Conservation (phyloP, 2,888 invertebrate genomes). For the Tipula unca region DNA sequence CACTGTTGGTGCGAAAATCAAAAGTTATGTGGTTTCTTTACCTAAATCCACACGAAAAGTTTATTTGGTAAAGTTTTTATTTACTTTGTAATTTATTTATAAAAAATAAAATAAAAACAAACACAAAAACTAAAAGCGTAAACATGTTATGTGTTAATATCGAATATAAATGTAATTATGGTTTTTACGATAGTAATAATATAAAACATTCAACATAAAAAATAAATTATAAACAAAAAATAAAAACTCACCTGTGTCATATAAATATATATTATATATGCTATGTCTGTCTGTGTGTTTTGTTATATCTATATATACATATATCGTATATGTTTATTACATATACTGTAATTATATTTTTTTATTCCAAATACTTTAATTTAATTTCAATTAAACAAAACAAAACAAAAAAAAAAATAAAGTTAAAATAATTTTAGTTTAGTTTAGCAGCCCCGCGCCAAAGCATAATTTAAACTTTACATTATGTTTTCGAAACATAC, state of each 20-base stretch:
- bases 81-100: background rate
- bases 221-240: background rate
- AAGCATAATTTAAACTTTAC: background rate
- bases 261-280: background rate
- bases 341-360: background rate
- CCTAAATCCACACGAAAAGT: background rate
- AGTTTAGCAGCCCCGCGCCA: background rate
- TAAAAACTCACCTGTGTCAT: conserved; percentile 15
- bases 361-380: background rate
- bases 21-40: background rate
- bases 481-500: background rate
- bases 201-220: background rate
- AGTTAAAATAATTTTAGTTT: background rate
- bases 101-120: background rate
- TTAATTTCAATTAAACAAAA: background rate
- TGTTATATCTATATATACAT: background rate
- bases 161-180: background rate
- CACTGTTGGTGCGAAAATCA: background rate
- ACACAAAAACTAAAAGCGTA: background rate
- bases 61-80: background rate
- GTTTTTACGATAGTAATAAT: background rate
- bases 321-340: background rate
- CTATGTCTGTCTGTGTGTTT: conserved; percentile 9
- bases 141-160: background rate
- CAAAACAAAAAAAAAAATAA: background rate